phyloP scores from a whole-genome alignment of 2,888 invertebrate species.

The Cantharis nigra region DNA sequence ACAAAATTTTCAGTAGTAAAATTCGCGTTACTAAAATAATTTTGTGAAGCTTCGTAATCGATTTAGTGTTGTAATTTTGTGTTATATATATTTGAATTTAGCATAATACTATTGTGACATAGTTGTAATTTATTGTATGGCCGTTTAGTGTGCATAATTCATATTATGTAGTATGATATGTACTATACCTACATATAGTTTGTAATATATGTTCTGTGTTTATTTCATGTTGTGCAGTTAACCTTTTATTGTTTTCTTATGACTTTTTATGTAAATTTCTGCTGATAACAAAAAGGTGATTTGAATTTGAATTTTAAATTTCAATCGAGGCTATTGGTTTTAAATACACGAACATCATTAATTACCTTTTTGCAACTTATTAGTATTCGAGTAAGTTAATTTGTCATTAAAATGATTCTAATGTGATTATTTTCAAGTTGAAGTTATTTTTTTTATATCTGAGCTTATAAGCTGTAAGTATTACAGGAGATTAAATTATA shows the following conservation, averaged over 20 bases:
- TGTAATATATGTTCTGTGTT: neutral
- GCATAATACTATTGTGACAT: neutral
- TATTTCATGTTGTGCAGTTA: neutral
- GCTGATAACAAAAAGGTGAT: neutral
- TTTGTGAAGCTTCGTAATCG: neutral
- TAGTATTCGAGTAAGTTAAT: neutral
- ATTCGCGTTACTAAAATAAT: neutral
- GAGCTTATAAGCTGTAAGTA: no score
- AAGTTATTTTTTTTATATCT: no score
- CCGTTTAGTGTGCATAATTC: neutral
- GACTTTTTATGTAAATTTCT: neutral
- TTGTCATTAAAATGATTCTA: neutral
- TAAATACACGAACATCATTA: neutral
- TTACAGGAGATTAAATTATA: no score
- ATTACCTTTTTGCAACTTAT: neutral
- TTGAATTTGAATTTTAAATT: neutral
- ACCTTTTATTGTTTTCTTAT: neutral
- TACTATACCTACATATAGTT: no score
- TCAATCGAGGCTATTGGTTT: neutral
- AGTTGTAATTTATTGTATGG: neutral
- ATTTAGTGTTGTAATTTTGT: neutral
- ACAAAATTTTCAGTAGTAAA: neutral
- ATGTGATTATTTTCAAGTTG: no score
- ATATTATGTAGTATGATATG: neutral
- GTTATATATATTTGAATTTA: neutral